These are phyloP conservation scores for Drosophila barbarae DNA, from an alignment of 2,888 invertebrate species.

Conservation along the genomic window DNA sequence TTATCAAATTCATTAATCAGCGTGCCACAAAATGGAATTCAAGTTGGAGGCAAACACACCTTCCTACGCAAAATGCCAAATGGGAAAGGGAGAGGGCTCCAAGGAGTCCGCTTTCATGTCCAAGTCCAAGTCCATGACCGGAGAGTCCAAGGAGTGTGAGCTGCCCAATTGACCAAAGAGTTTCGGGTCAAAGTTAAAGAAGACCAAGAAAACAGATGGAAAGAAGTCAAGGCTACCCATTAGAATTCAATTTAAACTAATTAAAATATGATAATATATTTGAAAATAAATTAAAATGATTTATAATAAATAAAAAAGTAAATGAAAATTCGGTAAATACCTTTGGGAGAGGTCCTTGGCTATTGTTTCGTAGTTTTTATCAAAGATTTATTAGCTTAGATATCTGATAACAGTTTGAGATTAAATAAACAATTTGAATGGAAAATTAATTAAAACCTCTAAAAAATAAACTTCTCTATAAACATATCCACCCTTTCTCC, in stretches of 20 bases:
- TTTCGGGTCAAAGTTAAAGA: slow-evolving; percentile 26
- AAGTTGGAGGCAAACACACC: slow-evolving; percentile 58
- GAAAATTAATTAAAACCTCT: too few relatives aligned
- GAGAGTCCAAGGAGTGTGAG: slow-evolving; percentile 10
- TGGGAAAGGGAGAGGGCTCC: not conserved
- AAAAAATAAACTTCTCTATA: too few relatives aligned
- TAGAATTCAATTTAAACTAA: not conserved
- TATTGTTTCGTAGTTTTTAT: too few relatives aligned
- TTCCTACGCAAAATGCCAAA: slow-evolving; percentile 22
- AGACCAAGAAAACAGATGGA: not conserved
- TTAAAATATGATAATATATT: not conserved
- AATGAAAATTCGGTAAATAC: not conserved
- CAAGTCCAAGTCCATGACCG: not conserved
- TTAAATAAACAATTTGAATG: too few relatives aligned
- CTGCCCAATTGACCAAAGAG: slow-evolving; percentile 53
- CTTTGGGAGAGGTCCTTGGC: too few relatives aligned
- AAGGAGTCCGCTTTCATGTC: not conserved
- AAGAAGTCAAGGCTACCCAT: not conserved
- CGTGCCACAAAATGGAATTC: slow-evolving; percentile 49
- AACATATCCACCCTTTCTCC: not conserved
- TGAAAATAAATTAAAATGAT: not conserved
- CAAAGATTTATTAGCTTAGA: too few relatives aligned
- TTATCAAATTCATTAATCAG: slow-evolving; percentile 71
- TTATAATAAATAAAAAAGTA: not conserved
- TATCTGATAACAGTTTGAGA: too few relatives aligned